Conservation (phyloP, 2,113 vertebrate species). For the Strigops habroptila region DNA sequence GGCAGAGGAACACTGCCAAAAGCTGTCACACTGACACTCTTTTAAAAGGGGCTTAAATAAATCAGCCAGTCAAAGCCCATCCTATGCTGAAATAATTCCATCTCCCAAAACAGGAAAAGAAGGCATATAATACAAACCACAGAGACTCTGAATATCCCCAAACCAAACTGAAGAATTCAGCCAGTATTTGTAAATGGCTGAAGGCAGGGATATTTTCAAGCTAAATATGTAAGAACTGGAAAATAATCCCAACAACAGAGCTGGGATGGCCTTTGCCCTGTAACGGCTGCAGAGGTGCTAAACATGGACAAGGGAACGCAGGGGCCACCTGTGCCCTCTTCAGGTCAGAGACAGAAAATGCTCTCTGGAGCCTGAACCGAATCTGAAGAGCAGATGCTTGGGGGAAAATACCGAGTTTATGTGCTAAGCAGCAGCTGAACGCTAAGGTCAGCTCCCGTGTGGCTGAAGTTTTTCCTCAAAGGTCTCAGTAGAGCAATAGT, state of each 20-base stretch:
- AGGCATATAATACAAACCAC: neutral
- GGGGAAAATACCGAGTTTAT: neutral
- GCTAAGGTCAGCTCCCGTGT: neutral
- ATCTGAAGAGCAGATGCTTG: neutral
- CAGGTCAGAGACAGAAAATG: neutral
- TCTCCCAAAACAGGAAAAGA: neutral
- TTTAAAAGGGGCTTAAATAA: constrained; percentile 5
- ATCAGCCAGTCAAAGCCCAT: neutral
- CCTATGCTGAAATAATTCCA: neutral
- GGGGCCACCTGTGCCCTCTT: neutral
- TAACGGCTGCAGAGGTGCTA: neutral
- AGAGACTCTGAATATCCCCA: neutral
- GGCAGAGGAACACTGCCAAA: constrained; percentile 8
- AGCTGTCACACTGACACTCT: constrained; percentile 3
- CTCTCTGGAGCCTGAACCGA: neutral
- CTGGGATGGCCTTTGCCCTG: neutral
- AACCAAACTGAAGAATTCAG: neutral
- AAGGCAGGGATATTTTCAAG: neutral
- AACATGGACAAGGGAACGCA: accelerated
- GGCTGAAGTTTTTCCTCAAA: neutral
- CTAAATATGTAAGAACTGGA: neutral
- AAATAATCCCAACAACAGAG: neutral
- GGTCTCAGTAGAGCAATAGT: neutral
- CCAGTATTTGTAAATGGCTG: neutral
- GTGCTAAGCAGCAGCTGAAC: neutral